phyloP scores from a whole-genome alignment of 2,113 vertebrate genomes.

The Nothocercus nigrocapillus region DNA sequence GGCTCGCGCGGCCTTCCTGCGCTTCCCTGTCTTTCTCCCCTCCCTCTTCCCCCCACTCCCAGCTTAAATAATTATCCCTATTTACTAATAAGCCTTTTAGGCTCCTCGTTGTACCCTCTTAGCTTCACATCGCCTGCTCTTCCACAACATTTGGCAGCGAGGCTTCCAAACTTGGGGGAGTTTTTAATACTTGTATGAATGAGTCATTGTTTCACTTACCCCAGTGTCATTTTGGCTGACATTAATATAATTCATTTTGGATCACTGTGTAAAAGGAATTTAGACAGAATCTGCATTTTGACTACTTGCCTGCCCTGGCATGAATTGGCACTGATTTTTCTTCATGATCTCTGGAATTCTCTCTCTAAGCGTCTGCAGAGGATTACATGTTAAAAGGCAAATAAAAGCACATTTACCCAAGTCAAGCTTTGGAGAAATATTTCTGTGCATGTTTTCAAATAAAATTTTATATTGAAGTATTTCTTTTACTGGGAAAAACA shows the following conservation, averaged over 20 bases:
- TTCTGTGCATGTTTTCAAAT: not conserved
- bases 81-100: slow-evolving; percentile 17
- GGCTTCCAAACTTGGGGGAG: not conserved
- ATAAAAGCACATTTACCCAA: slow-evolving; percentile 12
- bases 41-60: not conserved
- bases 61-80: slow-evolving; percentile 16
- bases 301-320: slow-evolving; percentile 31
- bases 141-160: not conserved
- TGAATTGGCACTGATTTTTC: slow-evolving; percentile 21
- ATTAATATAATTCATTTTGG: slow-evolving; percentile 41
- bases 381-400: slow-evolving; percentile 22
- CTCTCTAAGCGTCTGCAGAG: not conserved
- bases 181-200: not conserved
- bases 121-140: slow-evolving; percentile 31
- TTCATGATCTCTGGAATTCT: not conserved
- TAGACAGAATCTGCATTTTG: slow-evolving; percentile 17
- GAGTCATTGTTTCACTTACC: slow-evolving; percentile 39
- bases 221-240: slow-evolving; percentile 43
- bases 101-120: not conserved
- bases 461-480: not conserved
- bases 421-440: slow-evolving; percentile 12
- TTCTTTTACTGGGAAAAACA: not conserved
- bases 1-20: not conserved
- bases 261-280: slow-evolving; percentile 14
- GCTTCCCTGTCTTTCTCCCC: not conserved